Conservation (phyloP, 2,113 vertebrate genomes). For the Leuciscus idus region DNA sequence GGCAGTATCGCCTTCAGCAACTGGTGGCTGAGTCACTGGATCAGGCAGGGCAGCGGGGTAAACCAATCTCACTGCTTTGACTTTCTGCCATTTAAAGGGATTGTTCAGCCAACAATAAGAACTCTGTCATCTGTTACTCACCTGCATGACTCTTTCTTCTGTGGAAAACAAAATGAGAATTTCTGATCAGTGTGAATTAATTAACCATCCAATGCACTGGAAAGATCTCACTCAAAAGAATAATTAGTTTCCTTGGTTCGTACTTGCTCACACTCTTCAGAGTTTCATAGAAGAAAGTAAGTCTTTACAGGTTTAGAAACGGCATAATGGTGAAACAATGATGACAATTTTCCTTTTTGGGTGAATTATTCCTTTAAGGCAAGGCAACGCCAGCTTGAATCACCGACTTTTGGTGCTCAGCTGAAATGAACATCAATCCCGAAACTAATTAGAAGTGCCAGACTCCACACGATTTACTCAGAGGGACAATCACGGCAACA, state of each 20-base stretch:
- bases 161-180: background rate
- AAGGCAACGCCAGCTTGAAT: slow-evolving; percentile 52
- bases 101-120: background rate
- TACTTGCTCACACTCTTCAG: background rate
- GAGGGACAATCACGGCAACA: slow-evolving; percentile 62
- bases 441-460: slow-evolving; percentile 68
- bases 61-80: slow-evolving; percentile 49
- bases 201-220: background rate
- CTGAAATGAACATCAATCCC: slow-evolving; percentile 66
- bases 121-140: background rate
- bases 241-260: background rate
- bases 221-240: background rate
- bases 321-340: background rate
- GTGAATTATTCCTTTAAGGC: slow-evolving; percentile 35
- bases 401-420: slow-evolving; percentile 54
- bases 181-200: background rate
- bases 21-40: slow-evolving; percentile 85
- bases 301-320: background rate
- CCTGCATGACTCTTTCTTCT: background rate
- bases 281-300: background rate
- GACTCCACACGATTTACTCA: slow-evolving; percentile 74
- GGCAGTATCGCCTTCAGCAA: slow-evolving; percentile 80
- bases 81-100: background rate
- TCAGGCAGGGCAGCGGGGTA: slow-evolving; percentile 79
- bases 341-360: background rate